A percentile compares a stretch with the other conserved stretches of the same genome.
phyloP scores from a whole-genome alignment of 2,113 vertebrate genomes.

The Mellivora capensis region DNA sequence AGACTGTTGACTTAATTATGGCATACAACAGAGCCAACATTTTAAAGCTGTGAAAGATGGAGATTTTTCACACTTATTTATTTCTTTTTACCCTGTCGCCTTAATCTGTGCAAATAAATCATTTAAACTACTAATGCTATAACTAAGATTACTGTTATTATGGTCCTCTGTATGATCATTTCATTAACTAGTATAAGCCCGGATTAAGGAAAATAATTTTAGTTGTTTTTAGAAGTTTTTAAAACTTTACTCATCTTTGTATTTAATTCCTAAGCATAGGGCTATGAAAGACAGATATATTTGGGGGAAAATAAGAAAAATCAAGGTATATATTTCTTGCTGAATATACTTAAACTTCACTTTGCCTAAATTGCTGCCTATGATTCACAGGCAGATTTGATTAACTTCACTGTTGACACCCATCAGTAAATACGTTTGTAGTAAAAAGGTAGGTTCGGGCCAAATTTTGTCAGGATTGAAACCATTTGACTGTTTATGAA shows the following conservation, averaged over 20 bases:
- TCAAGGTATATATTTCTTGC: neutral
- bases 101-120: constrained; percentile 65
- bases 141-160: neutral
- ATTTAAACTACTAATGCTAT: constrained; percentile 45
- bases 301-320: neutral
- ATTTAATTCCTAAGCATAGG: neutral
- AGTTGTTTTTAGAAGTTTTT: neutral
- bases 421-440: neutral
- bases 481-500: neutral
- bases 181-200: neutral
- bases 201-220: neutral
- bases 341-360: neutral
- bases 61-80: constrained; percentile 73
- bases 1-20: constrained; percentile 81
- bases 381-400: neutral
- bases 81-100: neutral
- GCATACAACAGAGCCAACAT: constrained; percentile 76
- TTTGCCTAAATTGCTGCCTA: neutral
- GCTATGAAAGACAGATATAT: neutral
- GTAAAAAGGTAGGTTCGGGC: neutral
- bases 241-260: neutral
- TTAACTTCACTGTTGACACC: neutral
- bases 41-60: constrained; percentile 79
- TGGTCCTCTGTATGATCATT: neutral
- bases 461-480: neutral